These are phyloP conservation scores for Phalacrocorax brasilianus DNA, from an alignment of 2,113 vertebrate genomes.

Conservation along the genomic window DNA sequence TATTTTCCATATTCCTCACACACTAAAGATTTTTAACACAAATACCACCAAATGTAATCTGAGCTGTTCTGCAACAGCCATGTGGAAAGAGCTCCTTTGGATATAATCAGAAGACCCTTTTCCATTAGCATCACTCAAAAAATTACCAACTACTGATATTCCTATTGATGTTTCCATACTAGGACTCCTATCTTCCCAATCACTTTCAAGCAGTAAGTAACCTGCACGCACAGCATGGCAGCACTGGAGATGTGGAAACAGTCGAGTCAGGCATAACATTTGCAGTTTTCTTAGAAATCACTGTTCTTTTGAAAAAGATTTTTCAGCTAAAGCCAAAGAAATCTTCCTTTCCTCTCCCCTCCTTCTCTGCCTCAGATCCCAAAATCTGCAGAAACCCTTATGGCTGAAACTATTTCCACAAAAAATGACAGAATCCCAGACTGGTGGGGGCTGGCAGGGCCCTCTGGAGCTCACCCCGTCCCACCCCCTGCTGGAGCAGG, in stretches of 20 bases:
- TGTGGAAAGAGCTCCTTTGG: neutral
- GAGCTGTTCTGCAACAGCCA: neutral
- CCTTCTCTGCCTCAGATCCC: neutral
- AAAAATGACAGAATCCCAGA: neutral
- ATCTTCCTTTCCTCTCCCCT: neutral
- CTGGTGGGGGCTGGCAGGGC: no score
- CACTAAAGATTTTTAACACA: neutral
- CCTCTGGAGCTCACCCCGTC: no score
- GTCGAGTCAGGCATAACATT: neutral
- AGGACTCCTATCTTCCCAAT: neutral
- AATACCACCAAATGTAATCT: neutral
- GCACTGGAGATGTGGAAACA: neutral
- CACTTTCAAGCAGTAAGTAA: neutral
- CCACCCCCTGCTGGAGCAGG: no score
- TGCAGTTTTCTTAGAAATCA: neutral
- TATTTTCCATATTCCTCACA: slow-evolving; percentile 24
- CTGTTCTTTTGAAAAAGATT: neutral
- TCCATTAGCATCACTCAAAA: neutral
- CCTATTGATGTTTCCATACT: neutral
- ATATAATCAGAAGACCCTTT: neutral
- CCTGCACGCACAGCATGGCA: neutral
- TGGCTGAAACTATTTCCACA: neutral
- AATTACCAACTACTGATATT: neutral
- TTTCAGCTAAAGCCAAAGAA: neutral
- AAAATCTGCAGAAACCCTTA: neutral